Conservation (phyloP, 1,140 invertebrate species). For the Aplysia californica region DNA sequence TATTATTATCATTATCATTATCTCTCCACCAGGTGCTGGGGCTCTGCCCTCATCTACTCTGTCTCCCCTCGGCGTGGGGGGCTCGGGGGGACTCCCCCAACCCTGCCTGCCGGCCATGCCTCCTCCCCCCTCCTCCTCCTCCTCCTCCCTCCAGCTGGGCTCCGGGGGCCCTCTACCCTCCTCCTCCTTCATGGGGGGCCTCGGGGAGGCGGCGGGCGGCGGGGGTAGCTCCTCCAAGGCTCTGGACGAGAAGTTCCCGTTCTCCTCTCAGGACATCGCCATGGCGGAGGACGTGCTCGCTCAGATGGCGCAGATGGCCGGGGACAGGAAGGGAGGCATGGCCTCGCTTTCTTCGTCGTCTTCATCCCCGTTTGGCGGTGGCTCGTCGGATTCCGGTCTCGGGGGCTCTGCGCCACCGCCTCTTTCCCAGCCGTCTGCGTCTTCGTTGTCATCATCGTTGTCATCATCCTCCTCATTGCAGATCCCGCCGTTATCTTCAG, state of each 20-base stretch:
- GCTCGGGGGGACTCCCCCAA: neutral
- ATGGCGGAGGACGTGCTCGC: conserved; percentile 27
- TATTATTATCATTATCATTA: neutral
- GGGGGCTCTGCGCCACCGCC: neutral
- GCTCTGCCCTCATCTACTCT: conserved; percentile 25
- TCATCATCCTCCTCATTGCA: no score
- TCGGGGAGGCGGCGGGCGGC: neutral
- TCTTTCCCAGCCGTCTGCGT: no score
- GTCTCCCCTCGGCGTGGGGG: conserved; percentile 10
- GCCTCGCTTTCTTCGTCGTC: neutral
- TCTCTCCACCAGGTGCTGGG: neutral
- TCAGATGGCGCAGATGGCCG: conserved; percentile 25
- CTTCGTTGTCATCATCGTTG: no score
- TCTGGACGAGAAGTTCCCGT: conserved; percentile 22
- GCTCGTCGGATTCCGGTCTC: no score
- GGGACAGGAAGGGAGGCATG: neutral
- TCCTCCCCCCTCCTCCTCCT: no score
- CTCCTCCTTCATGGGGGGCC: neutral
- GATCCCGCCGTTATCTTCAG: no score
- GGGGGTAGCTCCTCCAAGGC: conserved; percentile 8
- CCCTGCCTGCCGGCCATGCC: no score
- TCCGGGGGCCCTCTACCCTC: neutral
- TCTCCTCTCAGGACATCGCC: conserved; percentile 28
- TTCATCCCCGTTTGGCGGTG: neutral
- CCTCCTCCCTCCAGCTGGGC: neutral